These are phyloP conservation scores for Chrosomus eos DNA, from an alignment of 2,797 vertebrate species.

Conservation along the genomic window DNA sequence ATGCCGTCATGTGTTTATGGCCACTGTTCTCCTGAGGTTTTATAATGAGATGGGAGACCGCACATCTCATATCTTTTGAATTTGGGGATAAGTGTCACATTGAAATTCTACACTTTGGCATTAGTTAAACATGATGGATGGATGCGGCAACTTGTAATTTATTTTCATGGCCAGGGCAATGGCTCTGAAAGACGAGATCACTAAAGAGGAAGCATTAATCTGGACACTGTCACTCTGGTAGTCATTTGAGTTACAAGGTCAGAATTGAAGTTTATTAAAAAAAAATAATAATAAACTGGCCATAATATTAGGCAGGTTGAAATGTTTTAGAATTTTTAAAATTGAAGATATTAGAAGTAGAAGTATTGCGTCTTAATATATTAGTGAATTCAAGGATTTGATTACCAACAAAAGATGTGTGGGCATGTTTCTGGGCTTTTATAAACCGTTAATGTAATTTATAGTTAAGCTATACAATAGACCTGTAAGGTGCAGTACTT, in stretches of 20 bases:
- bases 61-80: conserved; percentile 61
- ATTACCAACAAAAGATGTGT: not conserved
- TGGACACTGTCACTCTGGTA: conserved; percentile 36
- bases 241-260: conserved; percentile 19
- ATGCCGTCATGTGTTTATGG: conserved; percentile 38
- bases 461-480: not conserved
- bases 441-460: not conserved
- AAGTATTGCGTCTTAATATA: not conserved
- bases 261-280: conserved; percentile 11
- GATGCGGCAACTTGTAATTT: conserved; percentile 48
- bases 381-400: not conserved
- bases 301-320: not conserved
- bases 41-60: conserved; percentile 57
- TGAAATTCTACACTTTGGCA: conserved; percentile 52
- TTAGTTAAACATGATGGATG: conserved; percentile 55
- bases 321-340: not conserved
- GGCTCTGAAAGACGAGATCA: conserved; percentile 47
- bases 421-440: not conserved
- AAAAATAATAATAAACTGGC: not conserved
- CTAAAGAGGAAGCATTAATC: conserved; percentile 49
- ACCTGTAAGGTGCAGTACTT: conserved; percentile 2
- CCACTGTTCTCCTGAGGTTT: conserved; percentile 31
- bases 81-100: conserved; percentile 64
- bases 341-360: not conserved
- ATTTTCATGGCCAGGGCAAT: conserved; percentile 53